Base-by-base conservation (phyloP, 2,888 invertebrate species). In the Desoria tigrina region DNA sequence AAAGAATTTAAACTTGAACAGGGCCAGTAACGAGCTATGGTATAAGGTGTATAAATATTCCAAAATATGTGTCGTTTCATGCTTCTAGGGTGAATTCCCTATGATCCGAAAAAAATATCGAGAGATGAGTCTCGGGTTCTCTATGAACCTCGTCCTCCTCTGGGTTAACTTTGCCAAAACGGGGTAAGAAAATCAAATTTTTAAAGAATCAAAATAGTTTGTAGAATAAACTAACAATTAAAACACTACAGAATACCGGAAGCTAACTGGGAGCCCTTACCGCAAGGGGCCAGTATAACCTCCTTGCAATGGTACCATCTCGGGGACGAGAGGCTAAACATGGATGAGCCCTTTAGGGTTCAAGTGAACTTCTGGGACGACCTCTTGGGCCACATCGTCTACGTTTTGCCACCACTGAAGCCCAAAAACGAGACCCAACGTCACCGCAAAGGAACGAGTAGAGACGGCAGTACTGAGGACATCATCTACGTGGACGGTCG, bases 111-210 rank as follows among this genome's bases (percentile, higher is more conserved):
- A 32, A 16, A 2, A 32, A 14, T 57, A 26, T n/a, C 27, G 65
- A 1, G 59, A 58, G 1, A 62, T 49, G 37, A 37, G 61, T 42
- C 26, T 66, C 16, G 11, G 23, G 2, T 72, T 69, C 39, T 72
- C 72, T 1, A 14, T 63, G 23, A 37, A 63, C 16, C 42, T 69
- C 37, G 64, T 72, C 2, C 61, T 57, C 16, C 42, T 69, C 7
- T 69, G 69, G 69, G 39, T 66, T 1, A 61, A 39, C 4, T 72
- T 72, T 66, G 69, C 69, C 4, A 42, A 45, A 16, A 28, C 55
- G 0, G 69, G 69, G 57, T 68, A 50, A 21, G 11, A 16, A 26
- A 50, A 50, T 50, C 27, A 2, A 2, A 14, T n/a, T 18, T 53
- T 9, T 26, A 21, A 23, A 51, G 16, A 18, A 54, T 26, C 18